Percentiles rank a stretch among this genome's conserved stretches.
Evolutionary conservation across 2,888 invertebrate genomes (phyloP).

Genomic region (Agriopis aurantiaria): DNA sequence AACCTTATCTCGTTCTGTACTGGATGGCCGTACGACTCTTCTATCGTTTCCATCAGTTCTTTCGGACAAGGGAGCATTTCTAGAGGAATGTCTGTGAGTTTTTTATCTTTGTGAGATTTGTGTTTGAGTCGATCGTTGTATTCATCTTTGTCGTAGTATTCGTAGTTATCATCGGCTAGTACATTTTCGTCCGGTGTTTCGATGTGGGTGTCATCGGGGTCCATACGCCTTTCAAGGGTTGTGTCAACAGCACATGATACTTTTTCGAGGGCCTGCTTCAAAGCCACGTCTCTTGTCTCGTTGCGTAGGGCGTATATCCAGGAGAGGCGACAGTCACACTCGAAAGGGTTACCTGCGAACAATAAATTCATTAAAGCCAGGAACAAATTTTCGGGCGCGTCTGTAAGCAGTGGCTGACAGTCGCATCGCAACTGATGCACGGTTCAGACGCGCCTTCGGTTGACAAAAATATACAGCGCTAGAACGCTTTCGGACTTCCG

Average conservation of each 20-base stretch:
- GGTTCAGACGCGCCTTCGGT: too few relatives aligned
- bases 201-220: slow-evolving; percentile 56
- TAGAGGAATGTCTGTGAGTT: slow-evolving; percentile 74
- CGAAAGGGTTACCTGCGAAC: slow-evolving; percentile 92
- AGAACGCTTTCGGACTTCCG: too few relatives aligned
- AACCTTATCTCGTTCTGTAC: slow-evolving; percentile 81
- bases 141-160: slow-evolving; percentile 78
- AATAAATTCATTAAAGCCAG: slow-evolving; percentile 34
- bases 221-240: slow-evolving; percentile 64
- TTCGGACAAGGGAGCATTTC: slow-evolving; percentile 81
- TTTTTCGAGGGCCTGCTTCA: slow-evolving; percentile 90
- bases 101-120: slow-evolving; percentile 66
- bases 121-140: slow-evolving; percentile 64
- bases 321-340: slow-evolving; percentile 93
- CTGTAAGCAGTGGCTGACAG: too few relatives aligned
- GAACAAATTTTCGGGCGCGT: background rate
- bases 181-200: slow-evolving; percentile 62
- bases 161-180: slow-evolving; percentile 72
- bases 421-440: too few relatives aligned
- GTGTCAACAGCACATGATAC: slow-evolving; percentile 89
- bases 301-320: slow-evolving; percentile 92
- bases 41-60: slow-evolving; percentile 77
- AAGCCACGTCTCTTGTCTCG: slow-evolving; percentile 90
- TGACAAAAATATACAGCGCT: too few relatives aligned
- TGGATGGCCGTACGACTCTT: slow-evolving; percentile 78